Base-by-base conservation (phyloP, 2,113 vertebrate genomes). In the Antennarius striatus region DNA sequence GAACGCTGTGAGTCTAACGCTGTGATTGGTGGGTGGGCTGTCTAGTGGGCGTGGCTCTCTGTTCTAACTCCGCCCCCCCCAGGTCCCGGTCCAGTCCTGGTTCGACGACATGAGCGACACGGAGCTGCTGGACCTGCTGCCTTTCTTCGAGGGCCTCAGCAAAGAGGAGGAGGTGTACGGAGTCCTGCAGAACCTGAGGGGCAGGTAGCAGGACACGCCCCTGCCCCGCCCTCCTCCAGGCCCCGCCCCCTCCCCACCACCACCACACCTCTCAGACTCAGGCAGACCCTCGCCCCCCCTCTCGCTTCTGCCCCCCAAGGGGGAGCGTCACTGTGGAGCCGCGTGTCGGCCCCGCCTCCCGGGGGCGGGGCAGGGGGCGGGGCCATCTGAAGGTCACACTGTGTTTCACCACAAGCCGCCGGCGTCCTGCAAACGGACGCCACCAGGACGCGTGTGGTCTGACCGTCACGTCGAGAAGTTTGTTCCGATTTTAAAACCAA, bases 61-160 rank as follows among this genome's bases (percentile, higher is more conserved):
- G 4, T 36, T 36, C 32, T 36, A 36, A 36, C 32, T 36, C 32
- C 32, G 11, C 4, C 3, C 0, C 42, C 4, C 1, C 1, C 86
- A 99, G 98, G 98, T 99, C 75, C 97, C 98, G 17, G 98, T 99
- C 83, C 96, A 98, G 89, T 99, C 98, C 76, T 99, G 98, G 98
- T 99, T 99, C 69, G 98, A 99, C 57, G 98, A 99, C 90, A 95
- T 99, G 95, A 93, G 93, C 22, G 98, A 99, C 92, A 98, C 95
- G 0, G 98, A 99, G 90, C 94, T 99, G 82, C 92, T 97, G 92
- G 98, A 99, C 87, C 95, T 99, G 90, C 95, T 99, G 92, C 97
- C 98, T 77, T 96, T 99, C 95, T 99, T 99, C 65, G 97, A 99
- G 93, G 96, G 96, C 92, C 94, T 99, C 86, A 98, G 97, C 93